Conservation (phyloP, 1,140 invertebrate species). For the Arctopsyche grandis region DNA sequence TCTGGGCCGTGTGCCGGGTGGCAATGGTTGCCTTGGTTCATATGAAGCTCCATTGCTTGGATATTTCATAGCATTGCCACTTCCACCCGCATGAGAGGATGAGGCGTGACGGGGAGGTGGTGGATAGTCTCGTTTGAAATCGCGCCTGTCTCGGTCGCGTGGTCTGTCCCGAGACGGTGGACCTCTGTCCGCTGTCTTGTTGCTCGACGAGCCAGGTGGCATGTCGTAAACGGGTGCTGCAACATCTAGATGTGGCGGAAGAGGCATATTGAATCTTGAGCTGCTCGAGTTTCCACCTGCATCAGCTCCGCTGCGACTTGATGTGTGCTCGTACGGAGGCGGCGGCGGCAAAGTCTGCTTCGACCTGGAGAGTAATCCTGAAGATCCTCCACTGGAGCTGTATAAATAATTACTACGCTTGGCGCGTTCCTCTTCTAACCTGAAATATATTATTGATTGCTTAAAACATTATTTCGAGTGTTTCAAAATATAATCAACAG, state of each 20-base stretch:
- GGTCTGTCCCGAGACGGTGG: constrained; percentile 15
- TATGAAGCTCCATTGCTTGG: constrained; percentile 60
- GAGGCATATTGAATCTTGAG: constrained; percentile 62
- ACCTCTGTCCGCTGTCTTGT: background rate
- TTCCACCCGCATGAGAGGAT: constrained; percentile 56
- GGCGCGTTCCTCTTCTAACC: constrained; percentile 62
- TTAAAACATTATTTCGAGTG: background rate
- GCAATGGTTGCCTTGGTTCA: constrained; percentile 61
- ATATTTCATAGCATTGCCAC: constrained; percentile 59
- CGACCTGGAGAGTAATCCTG: constrained; percentile 15
- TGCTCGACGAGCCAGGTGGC: constrained; percentile 8
- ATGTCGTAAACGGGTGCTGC: constrained; percentile 61
- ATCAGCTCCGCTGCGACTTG: constrained; percentile 20
- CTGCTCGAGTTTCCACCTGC: constrained; percentile 17
- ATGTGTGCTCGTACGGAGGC: background rate
- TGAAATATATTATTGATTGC: constrained; percentile 45
- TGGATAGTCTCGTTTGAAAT: constrained; percentile 61
- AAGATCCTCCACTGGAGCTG: constrained; percentile 9
- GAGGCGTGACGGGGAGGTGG: constrained; percentile 46
- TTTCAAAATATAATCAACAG: no score
- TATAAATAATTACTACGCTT: constrained; percentile 54
- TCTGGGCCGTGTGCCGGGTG: constrained; percentile 62
- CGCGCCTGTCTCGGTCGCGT: constrained; percentile 58
- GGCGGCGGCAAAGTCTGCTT: constrained; percentile 34
- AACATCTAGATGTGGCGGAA: constrained; percentile 62